Evolutionary conservation across 2,888 invertebrate species (phyloP), one percentile per base, ranked within the genome.

Genomic region (Coenonympha arcania): DNA sequence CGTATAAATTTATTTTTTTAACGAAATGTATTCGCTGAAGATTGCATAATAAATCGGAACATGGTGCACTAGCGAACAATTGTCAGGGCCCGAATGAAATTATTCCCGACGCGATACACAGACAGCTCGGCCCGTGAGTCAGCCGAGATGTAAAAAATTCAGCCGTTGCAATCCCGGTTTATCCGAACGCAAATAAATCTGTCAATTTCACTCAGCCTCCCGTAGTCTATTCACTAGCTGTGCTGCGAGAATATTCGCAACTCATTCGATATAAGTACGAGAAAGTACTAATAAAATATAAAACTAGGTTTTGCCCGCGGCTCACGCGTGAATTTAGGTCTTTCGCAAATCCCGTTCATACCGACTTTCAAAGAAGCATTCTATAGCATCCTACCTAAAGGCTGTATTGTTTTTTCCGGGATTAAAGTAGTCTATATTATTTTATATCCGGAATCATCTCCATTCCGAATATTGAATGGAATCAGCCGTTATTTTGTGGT

Each of bases 171-270:
- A 73, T 74, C 71, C 76, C 63, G 67, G 73, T 71, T 80, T 77
- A 79, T n/a, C n/a, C n/a, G n/a, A n/a, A n/a, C 78, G 75, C 74
- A 76, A 84, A 85, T 85, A 85, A 84, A 85, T 83, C 84, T 84
- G 84, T 83, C 85, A 83, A 81, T 83, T 82, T 82, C 85, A 82
- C 77, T 83, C 82, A 80, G 66, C 69, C 75, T 71, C 69, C 76
- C 70, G 66, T 67, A 69, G 69, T 60, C 71, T 68, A 66, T 69
- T 65, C 67, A 66, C 66, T 71, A 60, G 60, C 55, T 57, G 41
- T 50, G 56, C 46, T 49, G 45, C 45, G 54, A 43, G 48, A 26
- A 40, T 57, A 66, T 62, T 64, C 54, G 53, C 51, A 45, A 55
- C 50, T 31, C 50, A 44, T 52, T 41, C 56, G 61, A 59, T 34